Percentiles rank a stretch among this genome's conserved stretches.
Conservation (phyloP, 2,797 vertebrate genomes). For the Sebastes umbrosus region DNA sequence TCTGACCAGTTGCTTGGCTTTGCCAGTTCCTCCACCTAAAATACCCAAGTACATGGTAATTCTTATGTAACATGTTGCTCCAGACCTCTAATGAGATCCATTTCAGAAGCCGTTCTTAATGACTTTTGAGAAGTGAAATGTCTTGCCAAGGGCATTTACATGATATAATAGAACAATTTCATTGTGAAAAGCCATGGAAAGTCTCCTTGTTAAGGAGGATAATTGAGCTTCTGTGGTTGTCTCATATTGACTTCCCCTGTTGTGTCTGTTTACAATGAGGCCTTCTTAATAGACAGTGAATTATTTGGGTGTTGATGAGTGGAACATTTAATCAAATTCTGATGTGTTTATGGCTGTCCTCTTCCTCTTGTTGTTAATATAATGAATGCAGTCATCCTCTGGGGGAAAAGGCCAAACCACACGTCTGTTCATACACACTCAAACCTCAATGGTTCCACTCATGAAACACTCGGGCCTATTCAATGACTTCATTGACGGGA, state of each 20-base stretch:
- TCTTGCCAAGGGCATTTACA: constrained; percentile 42
- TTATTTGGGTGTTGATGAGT: constrained; percentile 56
- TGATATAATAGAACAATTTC: constrained; percentile 40
- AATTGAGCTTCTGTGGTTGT: constrained; percentile 59
- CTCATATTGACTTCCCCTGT: constrained; percentile 48
- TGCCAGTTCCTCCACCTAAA: not conserved
- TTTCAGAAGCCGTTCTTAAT: constrained; percentile 41
- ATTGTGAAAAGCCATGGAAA: constrained; percentile 56
- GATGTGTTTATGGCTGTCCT: constrained; percentile 39
- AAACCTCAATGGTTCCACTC: not conserved
- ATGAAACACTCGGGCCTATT: not conserved
- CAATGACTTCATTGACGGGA: not conserved
- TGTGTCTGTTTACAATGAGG: constrained; percentile 67
- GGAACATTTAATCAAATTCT: constrained; percentile 58
- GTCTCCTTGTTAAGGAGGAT: constrained; percentile 55
- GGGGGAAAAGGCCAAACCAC: constrained; percentile 33
- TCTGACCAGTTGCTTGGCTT: not conserved
- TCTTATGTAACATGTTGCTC: constrained; percentile 40
- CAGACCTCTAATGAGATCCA: constrained; percentile 55
- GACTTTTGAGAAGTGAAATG: constrained; percentile 2
- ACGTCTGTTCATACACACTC: constrained; percentile 5
- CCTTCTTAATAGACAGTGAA: constrained; percentile 26
- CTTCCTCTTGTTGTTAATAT: constrained; percentile 36
- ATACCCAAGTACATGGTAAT: not conserved
- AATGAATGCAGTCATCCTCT: constrained; percentile 40